Evolutionary conservation across 2,888 invertebrate genomes (phyloP).

Genomic region (Lamproptera curius): DNA sequence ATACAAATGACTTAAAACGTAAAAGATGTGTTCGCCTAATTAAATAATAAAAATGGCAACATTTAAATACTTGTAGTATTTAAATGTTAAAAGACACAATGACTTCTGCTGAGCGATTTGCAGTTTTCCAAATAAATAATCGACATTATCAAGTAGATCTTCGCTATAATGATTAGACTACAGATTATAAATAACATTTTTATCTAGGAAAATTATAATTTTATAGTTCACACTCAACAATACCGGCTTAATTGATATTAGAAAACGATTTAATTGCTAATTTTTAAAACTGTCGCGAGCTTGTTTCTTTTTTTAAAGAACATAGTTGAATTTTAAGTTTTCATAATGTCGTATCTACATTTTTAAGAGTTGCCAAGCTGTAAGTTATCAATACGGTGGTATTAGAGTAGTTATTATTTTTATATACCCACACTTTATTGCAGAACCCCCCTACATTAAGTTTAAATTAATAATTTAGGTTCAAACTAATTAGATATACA

Average conservation of each 20-base stretch:
- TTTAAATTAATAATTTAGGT: too few species aligned
- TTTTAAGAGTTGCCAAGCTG: too few species aligned
- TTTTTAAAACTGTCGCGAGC: too few species aligned
- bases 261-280: background rate
- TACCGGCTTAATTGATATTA: background rate
- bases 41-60: constrained; percentile 10
- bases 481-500: too few species aligned
- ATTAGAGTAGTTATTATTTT: too few species aligned
- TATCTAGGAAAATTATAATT: background rate
- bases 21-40: background rate
- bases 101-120: background rate
- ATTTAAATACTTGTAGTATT: constrained; percentile 2
- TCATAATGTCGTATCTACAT: too few species aligned
- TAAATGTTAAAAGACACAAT: background rate
- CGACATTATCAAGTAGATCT: constrained; percentile 1
- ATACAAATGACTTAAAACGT: background rate
- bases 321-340: too few species aligned
- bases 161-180: background rate
- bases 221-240: background rate
- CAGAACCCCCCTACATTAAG: too few species aligned
- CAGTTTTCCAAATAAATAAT: constrained; percentile 2
- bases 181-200: background rate
- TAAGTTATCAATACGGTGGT: too few species aligned
- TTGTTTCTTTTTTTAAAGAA: too few species aligned
- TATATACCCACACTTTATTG: too few species aligned